phyloP scores from a whole-genome alignment of 2,888 invertebrate species.

The Dolichomitus sp. region DNA sequence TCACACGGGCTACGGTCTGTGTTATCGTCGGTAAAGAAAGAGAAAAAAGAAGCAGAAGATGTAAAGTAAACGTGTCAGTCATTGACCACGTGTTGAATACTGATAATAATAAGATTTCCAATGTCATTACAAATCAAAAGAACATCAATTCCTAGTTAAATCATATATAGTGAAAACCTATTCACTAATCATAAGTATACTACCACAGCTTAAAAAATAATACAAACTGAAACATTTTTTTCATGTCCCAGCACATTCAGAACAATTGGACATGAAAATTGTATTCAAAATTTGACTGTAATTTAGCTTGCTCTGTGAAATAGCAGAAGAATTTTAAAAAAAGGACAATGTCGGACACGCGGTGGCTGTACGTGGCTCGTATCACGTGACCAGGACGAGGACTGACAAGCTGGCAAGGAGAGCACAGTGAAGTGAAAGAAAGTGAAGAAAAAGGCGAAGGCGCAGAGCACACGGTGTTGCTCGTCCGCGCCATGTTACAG shows the following conservation, averaged over 20 bases:
- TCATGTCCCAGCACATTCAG: no score
- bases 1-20: slow-evolving; percentile 77
- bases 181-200: background rate
- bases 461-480: slow-evolving; percentile 21
- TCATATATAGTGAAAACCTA: background rate
- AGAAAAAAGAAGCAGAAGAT: slow-evolving; percentile 23
- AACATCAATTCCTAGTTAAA: background rate
- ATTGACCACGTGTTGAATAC: slow-evolving; percentile 20
- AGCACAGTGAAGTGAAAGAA: slow-evolving; percentile 24
- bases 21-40: slow-evolving; percentile 42
- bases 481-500: slow-evolving; percentile 80
- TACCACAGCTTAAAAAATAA: background rate
- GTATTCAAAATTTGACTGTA: no score
- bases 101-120: background rate
- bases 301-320: no score
- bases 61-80: slow-evolving; percentile 8
- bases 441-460: slow-evolving; percentile 31
- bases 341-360: background rate
- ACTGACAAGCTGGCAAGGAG: slow-evolving; percentile 26
- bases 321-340: background rate
- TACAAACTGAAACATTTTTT: no score
- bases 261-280: no score
- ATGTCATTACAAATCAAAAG: background rate
- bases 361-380: background rate
- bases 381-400: slow-evolving; percentile 2